phyloP scores from a whole-genome alignment of 2,797 vertebrate genomes.

The Falco cherrug region DNA sequence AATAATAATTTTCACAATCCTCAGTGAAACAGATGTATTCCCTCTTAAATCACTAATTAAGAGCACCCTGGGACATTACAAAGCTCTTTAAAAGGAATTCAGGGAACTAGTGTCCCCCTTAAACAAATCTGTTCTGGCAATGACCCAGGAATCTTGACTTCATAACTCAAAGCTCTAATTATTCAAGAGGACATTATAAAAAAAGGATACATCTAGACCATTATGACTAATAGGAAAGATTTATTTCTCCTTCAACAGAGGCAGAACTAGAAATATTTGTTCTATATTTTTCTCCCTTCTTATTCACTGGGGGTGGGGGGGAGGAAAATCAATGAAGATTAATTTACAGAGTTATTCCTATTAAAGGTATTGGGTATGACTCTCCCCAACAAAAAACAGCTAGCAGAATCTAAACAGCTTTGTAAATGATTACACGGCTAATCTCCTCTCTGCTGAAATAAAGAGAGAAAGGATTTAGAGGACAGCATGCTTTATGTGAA shows the following conservation, averaged over 20 bases:
- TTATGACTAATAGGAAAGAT: slow-evolving; percentile 27
- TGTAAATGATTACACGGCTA: slow-evolving; percentile 2
- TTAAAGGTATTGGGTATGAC: background rate
- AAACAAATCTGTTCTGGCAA: slow-evolving; percentile 61
- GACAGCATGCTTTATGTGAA: background rate
- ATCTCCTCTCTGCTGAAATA: slow-evolving; percentile 48
- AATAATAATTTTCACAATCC: slow-evolving; percentile 64
- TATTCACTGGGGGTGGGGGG: background rate
- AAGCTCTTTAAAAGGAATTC: slow-evolving; percentile 61
- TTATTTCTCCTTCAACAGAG: slow-evolving; percentile 1
- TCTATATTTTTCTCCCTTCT: background rate
- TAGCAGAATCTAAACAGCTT: slow-evolving; percentile 25
- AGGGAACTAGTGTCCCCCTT: slow-evolving; percentile 26
- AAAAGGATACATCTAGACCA: background rate
- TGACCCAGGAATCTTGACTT: slow-evolving; percentile 35
- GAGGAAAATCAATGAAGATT: background rate
- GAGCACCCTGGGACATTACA: slow-evolving; percentile 33
- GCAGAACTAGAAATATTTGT: slow-evolving; percentile 38
- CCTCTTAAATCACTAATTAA: slow-evolving; percentile 65
- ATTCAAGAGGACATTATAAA: slow-evolving; percentile 29
- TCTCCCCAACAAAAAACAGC: slow-evolving; percentile 20
- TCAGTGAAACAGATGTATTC: slow-evolving; percentile 60
- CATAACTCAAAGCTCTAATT: slow-evolving; percentile 57
- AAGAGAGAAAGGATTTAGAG: slow-evolving; percentile 40
- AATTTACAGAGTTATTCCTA: slow-evolving; percentile 14